Conservation (phyloP, 2,888 invertebrate genomes). For the Patella ulyssiponensis region DNA sequence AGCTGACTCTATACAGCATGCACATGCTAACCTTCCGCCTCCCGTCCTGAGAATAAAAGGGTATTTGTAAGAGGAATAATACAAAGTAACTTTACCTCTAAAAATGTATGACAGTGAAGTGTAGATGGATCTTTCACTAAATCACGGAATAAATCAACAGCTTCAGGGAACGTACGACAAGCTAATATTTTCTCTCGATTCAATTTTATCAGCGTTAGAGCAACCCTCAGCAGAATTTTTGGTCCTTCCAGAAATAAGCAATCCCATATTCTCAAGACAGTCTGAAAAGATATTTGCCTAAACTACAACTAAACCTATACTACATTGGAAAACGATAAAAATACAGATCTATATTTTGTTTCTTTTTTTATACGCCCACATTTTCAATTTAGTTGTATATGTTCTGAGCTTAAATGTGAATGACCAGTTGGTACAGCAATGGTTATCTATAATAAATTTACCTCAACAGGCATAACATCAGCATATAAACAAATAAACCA, state of each 20-base stretch:
- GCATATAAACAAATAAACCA: constrained; percentile 96
- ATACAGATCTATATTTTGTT: no score
- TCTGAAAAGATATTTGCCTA: constrained; percentile 73
- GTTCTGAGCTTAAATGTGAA: neutral
- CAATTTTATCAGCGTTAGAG: constrained; percentile 82
- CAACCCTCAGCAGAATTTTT: constrained; percentile 91
- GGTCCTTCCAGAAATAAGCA: constrained; percentile 95
- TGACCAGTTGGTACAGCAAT: neutral
- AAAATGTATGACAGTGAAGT: constrained; percentile 89
- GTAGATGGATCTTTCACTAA: constrained; percentile 85
- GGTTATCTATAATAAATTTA: constrained; percentile 60
- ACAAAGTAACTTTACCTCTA: constrained; percentile 78
- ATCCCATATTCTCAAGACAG: constrained; percentile 95
- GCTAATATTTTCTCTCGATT: constrained; percentile 77
- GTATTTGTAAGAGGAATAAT: neutral
- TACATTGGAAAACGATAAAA: no score
- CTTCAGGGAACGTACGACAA: constrained; percentile 85
- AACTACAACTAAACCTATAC: no score
- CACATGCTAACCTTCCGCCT: no score
- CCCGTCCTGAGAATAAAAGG: no score
- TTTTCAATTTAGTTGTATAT: neutral
- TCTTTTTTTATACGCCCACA: no score
- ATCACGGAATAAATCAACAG: constrained; percentile 86
- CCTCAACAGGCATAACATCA: constrained; percentile 92
- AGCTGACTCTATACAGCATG: no score